These are phyloP conservation scores for Rhinoraja longicauda DNA, from an alignment of 2,797 vertebrate genomes.

Conservation along the genomic window DNA sequence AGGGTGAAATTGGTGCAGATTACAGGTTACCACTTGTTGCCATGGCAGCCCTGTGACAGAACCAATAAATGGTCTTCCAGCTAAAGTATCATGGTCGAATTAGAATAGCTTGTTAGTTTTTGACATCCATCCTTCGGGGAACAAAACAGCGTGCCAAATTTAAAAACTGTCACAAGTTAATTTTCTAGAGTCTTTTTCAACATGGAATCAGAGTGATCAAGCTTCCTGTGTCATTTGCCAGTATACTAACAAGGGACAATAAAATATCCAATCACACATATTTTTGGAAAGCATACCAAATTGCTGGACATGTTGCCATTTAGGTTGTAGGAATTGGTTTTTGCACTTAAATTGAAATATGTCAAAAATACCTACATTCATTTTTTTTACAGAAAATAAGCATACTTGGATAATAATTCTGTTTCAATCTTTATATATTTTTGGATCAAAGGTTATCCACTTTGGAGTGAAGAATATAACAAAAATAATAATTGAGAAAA, in stretches of 20 bases:
- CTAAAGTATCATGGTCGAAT: background rate
- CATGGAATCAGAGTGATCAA: background rate
- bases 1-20: background rate
- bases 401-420: background rate
- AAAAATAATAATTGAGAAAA: background rate
- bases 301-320: background rate
- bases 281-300: background rate
- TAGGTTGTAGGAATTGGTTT: background rate
- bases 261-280: background rate
- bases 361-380: background rate
- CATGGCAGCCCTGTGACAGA: background rate
- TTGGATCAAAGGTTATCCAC: background rate
- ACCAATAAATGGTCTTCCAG: background rate
- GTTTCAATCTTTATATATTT: background rate
- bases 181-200: background rate
- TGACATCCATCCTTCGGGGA: background rate
- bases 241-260: background rate
- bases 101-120: background rate
- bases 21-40: background rate
- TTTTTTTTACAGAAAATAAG: background rate
- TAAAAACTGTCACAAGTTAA: background rate
- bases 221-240: background rate
- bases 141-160: background rate
- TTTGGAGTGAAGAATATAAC: background rate
- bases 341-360: background rate